Conservation (phyloP, 2,888 invertebrate species). For the Caenorhabditis wallacei region DNA sequence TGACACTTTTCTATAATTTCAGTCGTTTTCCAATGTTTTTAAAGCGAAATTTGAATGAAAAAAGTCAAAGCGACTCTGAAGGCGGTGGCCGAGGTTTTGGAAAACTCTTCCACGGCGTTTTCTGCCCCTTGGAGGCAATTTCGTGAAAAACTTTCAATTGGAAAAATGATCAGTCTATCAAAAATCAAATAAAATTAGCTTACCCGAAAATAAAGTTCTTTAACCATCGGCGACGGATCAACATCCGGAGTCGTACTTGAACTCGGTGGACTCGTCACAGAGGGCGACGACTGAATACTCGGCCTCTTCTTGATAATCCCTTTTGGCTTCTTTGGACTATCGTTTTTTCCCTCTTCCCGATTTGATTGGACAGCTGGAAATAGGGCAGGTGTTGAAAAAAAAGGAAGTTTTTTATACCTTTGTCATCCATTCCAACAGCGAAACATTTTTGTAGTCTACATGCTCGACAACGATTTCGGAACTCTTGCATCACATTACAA, state of each 20-base stretch:
- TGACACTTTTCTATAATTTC: too few species aligned
- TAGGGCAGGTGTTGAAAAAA: neutral
- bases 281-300: neutral
- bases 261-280: conserved; percentile 29
- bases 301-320: neutral
- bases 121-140: too few species aligned
- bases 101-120: too few species aligned
- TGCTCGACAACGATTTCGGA: conserved; percentile 72
- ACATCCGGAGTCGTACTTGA: conserved; percentile 39
- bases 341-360: conserved; percentile 47
- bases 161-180: too few species aligned
- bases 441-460: conserved; percentile 72
- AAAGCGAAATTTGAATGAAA: too few species aligned
- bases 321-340: neutral
- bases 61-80: too few species aligned
- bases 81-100: too few species aligned
- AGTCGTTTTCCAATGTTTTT: too few species aligned
- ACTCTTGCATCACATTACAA: conserved; percentile 69
- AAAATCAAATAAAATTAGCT: neutral
- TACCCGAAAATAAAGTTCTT: conserved; percentile 8
- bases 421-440: conserved; percentile 71
- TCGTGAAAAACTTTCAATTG: too few species aligned
- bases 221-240: conserved; percentile 6
- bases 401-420: too few species aligned
- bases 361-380: conserved; percentile 74